Base-by-base conservation (phyloP, 2,888 invertebrate genomes). In the Lasioglossum vierecki region DNA sequence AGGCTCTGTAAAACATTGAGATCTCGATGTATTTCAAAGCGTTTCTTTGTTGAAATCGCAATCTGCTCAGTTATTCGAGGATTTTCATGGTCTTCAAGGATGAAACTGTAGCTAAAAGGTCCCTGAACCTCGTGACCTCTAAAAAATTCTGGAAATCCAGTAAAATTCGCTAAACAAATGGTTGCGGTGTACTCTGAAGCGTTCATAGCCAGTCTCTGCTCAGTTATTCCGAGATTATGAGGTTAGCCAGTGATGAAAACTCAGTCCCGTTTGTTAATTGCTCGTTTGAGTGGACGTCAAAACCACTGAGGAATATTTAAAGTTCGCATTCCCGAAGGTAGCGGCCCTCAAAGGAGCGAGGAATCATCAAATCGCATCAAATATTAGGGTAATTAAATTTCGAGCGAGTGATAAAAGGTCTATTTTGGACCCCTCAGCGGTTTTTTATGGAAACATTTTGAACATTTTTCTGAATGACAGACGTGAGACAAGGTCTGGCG, bases 231-330 rank as follows among this genome's bases (percentile, higher is more conserved):
- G 26, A 15, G 30, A 63, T 30, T 63, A 15, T 26, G 5, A 26
- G 60, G 13, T 15, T 5, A 15, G 1, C 15, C 63, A 30, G 15
- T 6, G 30, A 30, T 5, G 30, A 63, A 26, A 63, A 63, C 30
- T 63, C 15, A 63, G 63, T 63, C 15, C 26, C 63, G 30, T 30
- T 15, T 63, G 63, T 63, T 63, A 30, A 63, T 63, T 63, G 30
- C 63, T 30, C 63, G 63, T 30, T 63, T 6, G 30, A 30, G 30
- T 30, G 15, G 30, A 30, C 30, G 63, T 30, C 26, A 30, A 15
- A 30, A 26, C 26, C 63, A 15, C 63, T 26, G 63, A 63, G 15
- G 63, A 63, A 63, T 63, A 63, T 63, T 63, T 63, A 63, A 63
- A 63, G 30, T 30, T 63, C 15, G 30, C 15, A 63, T 63, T 63